A percentile compares a stretch with the other conserved stretches of the same genome.
phyloP scores from a whole-genome alignment of 2,797 vertebrate genomes.

The Siniperca obscura region DNA sequence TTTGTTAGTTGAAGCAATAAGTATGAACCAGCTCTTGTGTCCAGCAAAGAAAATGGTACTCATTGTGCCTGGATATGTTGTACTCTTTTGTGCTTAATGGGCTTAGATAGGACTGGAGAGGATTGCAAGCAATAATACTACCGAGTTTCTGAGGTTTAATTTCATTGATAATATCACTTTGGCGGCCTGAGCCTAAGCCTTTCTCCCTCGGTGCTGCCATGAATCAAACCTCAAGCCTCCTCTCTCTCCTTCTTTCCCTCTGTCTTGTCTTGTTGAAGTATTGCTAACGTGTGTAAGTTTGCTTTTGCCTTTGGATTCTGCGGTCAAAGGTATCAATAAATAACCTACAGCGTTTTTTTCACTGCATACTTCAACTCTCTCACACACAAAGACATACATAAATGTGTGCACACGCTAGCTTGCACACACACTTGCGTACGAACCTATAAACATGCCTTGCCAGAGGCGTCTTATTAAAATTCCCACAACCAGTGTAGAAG shows the following conservation, averaged over 20 bases:
- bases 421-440: not conserved
- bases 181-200: slow-evolving; percentile 52
- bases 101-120: slow-evolving; percentile 64
- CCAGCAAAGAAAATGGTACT: slow-evolving; percentile 25
- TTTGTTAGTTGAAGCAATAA: slow-evolving; percentile 13
- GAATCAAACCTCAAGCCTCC: slow-evolving; percentile 46
- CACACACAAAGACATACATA: not conserved
- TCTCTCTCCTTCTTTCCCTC: slow-evolving; percentile 9
- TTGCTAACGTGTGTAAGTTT: slow-evolving; percentile 40
- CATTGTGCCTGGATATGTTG: slow-evolving; percentile 35
- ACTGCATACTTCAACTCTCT: not conserved
- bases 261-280: slow-evolving; percentile 27
- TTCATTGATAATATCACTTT: slow-evolving; percentile 75
- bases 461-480: slow-evolving; percentile 56
- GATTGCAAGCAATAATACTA: slow-evolving; percentile 64
- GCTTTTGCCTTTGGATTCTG: slow-evolving; percentile 29
- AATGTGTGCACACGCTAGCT: not conserved
- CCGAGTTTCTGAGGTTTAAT: slow-evolving; percentile 64
- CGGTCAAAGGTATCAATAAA: slow-evolving; percentile 16
- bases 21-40: slow-evolving; percentile 7
- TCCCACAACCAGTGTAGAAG: slow-evolving; percentile 32
- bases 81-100: slow-evolving; percentile 60
- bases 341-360: not conserved
- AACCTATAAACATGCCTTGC: slow-evolving; percentile 35
- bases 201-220: slow-evolving; percentile 16